Evolutionary conservation across 2,797 vertebrate species (phyloP).

Genomic region (Lepidocolaptes lacrymiger): DNA sequence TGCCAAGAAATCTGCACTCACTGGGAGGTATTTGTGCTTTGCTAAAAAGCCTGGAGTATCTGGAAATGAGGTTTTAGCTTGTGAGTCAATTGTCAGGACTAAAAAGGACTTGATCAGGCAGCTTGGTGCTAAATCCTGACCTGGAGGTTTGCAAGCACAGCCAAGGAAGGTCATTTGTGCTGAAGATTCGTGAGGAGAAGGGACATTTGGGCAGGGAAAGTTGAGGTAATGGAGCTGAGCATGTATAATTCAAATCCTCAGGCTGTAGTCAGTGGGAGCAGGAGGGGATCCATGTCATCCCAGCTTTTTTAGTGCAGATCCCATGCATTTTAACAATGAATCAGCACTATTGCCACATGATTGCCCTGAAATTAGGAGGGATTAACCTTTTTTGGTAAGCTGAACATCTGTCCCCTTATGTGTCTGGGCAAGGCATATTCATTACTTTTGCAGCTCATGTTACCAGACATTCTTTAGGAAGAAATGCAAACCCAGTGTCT

Average conservation of each 20-base stretch:
- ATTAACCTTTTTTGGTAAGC: conserved; percentile 22
- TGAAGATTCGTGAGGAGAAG: neutral
- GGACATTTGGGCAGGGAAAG: neutral
- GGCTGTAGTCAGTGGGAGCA: neutral
- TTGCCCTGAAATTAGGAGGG: conserved; percentile 27
- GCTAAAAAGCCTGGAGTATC: neutral
- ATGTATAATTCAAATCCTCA: neutral
- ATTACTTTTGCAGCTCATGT: neutral
- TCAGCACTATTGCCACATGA: conserved; percentile 47
- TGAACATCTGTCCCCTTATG: conserved; percentile 29
- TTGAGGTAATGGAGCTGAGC: neutral
- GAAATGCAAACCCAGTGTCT: neutral
- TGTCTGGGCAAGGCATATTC: neutral
- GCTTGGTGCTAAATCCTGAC: neutral
- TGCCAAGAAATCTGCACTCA: accelerated
- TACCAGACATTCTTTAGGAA: conserved; percentile 7
- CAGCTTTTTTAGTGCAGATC: neutral
- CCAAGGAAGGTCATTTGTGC: neutral
- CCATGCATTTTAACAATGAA: neutral
- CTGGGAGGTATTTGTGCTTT: accelerated
- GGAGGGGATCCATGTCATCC: neutral
- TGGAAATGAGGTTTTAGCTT: neutral
- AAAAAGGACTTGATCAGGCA: neutral
- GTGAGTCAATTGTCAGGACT: accelerated
- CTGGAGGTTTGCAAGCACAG: neutral